A percentile compares a stretch with the other conserved stretches of the same genome.
Conservation (phyloP, 2,888 invertebrate genomes). For the Brassicogethes aeneus region DNA sequence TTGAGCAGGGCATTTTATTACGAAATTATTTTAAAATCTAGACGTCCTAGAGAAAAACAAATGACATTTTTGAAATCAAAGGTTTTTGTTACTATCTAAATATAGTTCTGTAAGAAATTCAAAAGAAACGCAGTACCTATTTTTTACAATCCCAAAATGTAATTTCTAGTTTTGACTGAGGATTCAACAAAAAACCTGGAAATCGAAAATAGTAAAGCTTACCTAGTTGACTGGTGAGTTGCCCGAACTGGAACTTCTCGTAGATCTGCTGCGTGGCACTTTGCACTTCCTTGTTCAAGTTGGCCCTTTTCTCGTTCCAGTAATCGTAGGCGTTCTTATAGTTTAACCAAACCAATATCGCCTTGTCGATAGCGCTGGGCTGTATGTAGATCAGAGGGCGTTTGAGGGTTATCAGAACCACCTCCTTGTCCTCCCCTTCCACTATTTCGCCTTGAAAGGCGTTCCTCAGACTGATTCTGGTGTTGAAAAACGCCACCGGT, state of each 20-base stretch:
- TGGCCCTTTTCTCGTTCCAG: constrained; percentile 94
- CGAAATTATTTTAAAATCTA: no score
- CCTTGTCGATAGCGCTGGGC: constrained; percentile 95
- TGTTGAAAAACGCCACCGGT: constrained; percentile 96
- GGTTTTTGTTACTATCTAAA: no score
- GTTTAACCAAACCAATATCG: constrained; percentile 96
- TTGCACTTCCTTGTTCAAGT: constrained; percentile 80
- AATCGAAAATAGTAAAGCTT: no score
- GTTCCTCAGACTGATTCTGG: constrained; percentile 62
- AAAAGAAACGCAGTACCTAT: no score
- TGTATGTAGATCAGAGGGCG: constrained; percentile 94
- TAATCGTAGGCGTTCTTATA: constrained; percentile 99
- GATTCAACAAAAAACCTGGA: no score
- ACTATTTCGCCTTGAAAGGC: constrained; percentile 78
- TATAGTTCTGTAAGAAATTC: no score
- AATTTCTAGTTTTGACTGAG: no score
- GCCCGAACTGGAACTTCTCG: constrained; percentile 71
- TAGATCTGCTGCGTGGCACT: constrained; percentile 60
- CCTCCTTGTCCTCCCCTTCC: constrained; percentile 70
- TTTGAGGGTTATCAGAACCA: constrained; percentile 83
- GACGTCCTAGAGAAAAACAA: no score
- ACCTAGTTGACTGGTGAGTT: constrained; percentile 66
- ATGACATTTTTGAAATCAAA: no score
- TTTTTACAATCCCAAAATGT: no score
- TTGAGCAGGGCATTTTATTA: no score